These are phyloP conservation scores for Apodemus sylvaticus DNA, from an alignment of 2,113 vertebrate genomes.

Conservation along the genomic window DNA sequence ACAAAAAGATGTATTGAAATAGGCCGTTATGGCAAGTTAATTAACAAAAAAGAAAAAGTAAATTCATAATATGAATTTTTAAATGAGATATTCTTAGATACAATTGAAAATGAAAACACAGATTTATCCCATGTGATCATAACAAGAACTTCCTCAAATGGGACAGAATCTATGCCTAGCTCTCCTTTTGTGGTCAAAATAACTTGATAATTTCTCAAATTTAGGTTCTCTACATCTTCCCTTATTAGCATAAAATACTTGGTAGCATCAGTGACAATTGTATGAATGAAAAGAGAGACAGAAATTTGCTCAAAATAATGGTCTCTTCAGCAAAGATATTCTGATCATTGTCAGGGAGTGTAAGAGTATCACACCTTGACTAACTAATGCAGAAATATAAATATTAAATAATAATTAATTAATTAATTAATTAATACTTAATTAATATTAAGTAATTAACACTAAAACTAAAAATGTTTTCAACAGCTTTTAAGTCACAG, in stretches of 20 bases:
- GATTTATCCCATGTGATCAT: not conserved
- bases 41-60: not conserved
- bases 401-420: no score
- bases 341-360: not conserved
- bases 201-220: conserved; percentile 6
- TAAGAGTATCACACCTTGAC: not conserved
- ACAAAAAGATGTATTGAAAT: not conserved
- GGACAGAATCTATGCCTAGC: not conserved
- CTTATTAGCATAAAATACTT: not conserved
- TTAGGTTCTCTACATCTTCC: not conserved
- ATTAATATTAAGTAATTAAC: no score
- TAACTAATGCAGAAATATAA: not conserved
- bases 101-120: not conserved
- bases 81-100: not conserved
- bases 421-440: no score
- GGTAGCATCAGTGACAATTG: not conserved
- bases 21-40: not conserved
- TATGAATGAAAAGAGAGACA: not conserved
- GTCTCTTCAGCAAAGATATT: not conserved
- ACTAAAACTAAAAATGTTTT: not conserved
- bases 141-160: not conserved
- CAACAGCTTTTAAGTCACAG: not conserved
- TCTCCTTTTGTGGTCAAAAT: not conserved
- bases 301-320: not conserved
- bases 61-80: not conserved